Evolutionary conservation across 2,113 vertebrate species (phyloP).

Genomic region (Odobenus rosmarus): DNA sequence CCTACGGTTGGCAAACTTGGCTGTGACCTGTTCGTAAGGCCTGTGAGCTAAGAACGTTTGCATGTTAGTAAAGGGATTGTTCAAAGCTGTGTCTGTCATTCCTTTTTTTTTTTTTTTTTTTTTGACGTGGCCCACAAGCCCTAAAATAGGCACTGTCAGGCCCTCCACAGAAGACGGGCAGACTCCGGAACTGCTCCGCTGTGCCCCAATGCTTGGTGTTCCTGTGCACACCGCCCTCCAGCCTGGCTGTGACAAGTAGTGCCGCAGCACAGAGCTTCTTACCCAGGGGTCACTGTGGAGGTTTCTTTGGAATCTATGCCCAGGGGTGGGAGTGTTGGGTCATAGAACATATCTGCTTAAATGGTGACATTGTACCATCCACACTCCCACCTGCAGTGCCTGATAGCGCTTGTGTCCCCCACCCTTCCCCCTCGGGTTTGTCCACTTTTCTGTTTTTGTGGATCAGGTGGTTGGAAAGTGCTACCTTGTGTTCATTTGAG

Average conservation of each 20-base stretch:
- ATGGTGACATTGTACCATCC: neutral
- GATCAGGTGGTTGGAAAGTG: neutral
- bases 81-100: neutral
- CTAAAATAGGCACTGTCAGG: neutral
- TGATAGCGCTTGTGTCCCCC: neutral
- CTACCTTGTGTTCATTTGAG: neutral
- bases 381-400: neutral
- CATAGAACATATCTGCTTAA: neutral
- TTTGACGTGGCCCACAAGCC: neutral
- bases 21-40: neutral
- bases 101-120: neutral
- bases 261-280: fast-evolving
- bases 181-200: neutral
- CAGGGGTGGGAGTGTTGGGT: neutral
- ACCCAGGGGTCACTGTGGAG: fast-evolving
- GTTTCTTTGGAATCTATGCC: neutral
- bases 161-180: neutral
- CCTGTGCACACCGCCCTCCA: too few relatives aligned
- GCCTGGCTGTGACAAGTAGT: fast-evolving
- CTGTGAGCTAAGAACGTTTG: neutral
- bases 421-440: neutral
- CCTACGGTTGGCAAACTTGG: too few relatives aligned
- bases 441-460: neutral
- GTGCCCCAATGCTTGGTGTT: neutral
- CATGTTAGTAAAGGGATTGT: neutral